These are phyloP conservation scores for Phoenoteleia sp. DNA, from an alignment of 2,888 invertebrate genomes.

Conservation along the genomic window DNA sequence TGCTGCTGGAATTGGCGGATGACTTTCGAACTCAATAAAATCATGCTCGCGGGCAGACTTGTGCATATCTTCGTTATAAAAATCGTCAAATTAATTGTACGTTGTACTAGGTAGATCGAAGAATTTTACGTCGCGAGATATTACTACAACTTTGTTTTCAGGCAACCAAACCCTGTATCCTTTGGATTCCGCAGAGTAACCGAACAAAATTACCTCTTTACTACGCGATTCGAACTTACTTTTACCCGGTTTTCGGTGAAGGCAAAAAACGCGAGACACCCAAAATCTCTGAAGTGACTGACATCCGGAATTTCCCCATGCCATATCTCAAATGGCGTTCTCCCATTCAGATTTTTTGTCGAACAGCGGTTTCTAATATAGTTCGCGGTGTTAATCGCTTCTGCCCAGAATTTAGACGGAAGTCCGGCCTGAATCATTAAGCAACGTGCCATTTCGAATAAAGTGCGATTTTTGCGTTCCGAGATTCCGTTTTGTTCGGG, in stretches of 20 bases:
- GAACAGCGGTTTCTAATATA: slow-evolving; percentile 3
- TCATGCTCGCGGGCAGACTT: too few species aligned
- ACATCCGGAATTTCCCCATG: neutral
- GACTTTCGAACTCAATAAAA: too few species aligned
- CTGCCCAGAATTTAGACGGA: neutral
- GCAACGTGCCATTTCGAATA: neutral
- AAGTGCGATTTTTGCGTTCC: neutral
- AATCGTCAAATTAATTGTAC: too few species aligned
- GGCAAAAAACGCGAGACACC: neutral
- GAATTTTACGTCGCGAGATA: too few species aligned
- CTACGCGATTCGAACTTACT: neutral
- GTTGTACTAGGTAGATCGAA: too few species aligned
- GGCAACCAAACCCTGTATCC: neutral
- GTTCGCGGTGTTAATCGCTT: neutral
- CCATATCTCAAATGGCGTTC: neutral
- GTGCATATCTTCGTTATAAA: too few species aligned
- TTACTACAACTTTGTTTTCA: too few species aligned
- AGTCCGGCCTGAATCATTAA: neutral
- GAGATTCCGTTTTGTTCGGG: neutral
- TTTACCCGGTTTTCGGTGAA: neutral
- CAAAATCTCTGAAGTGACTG: neutral
- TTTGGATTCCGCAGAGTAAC: neutral
- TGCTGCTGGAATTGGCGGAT: too few species aligned
- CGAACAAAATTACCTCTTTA: neutral
- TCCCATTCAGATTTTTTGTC: neutral